Evolutionary conservation across 2,113 vertebrate species (phyloP), one percentile per base, ranked within the genome.

Genomic region (Cochlearius cochlearius): DNA sequence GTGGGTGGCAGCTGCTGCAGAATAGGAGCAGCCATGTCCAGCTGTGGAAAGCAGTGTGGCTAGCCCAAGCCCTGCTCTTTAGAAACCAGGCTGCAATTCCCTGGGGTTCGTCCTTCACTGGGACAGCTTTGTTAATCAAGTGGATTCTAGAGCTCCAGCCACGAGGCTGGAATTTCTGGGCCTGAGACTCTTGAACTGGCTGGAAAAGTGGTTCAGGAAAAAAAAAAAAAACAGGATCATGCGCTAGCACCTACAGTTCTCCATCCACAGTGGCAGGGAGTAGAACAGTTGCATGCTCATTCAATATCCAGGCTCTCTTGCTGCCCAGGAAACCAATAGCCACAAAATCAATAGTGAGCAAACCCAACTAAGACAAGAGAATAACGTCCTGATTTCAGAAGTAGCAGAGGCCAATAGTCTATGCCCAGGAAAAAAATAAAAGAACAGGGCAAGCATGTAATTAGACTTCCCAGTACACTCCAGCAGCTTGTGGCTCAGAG

Each of bases 1-100:
- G 94, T 93, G 96, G 92, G 90, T 95, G 95, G 93, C 69, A 94
- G 85, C 69, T 86, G 71, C 87, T 92, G 74, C 73, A 76, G 66
- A 85, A 64, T 64, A 68, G 49, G 62, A 93, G 49, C 49, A 90
- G 95, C 87, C 59, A 38, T 53, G 81, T 86, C 92, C 90, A 94
- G 66, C 94, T 95, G 85, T 87, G 94, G 91, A 91, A 66, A 91
- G 74, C 69, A 59, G 25, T n/a, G 87, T 69, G 94, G 96, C 87
- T 58, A 94, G 90, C 87, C 62, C 71, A 76, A 93, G 53, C 49
- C 43, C 58, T 82, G 69, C 36, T 91, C 90, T 85, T 92, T 88
- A 71, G 62, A 96, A 96, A 92, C 74, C 92, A 95, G 74, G 73
- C 39, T 95, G n/a, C 39, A 60, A 29, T 56, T 85, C 81, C 81